phyloP scores from a whole-genome alignment of 30 jellyfish, hydroid and myxozoan genomes.

The Hydractinia echinata region DNA sequence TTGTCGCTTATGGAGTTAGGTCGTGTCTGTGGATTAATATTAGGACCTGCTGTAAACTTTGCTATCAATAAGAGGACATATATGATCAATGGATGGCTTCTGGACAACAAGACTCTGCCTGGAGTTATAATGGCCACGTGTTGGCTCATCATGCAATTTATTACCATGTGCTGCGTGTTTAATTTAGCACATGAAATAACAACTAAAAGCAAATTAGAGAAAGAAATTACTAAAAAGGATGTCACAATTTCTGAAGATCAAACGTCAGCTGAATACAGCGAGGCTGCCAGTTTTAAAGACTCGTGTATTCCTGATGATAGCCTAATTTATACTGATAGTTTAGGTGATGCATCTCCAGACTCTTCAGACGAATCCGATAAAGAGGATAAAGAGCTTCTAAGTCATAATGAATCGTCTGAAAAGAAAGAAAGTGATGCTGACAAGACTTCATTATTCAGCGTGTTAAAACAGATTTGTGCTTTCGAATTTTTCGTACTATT shows the following conservation, averaged over 20 bases:
- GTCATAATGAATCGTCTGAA: neutral
- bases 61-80: neutral
- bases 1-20: constrained; percentile 39
- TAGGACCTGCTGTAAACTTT: constrained; percentile 41
- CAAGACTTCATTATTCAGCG: too few relatives aligned
- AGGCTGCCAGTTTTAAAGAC: too few relatives aligned
- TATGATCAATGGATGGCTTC: constrained; percentile 16
- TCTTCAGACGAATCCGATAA: too few relatives aligned
- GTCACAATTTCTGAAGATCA: too few relatives aligned
- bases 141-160: constrained; percentile 33
- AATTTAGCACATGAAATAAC: constrained; percentile 13
- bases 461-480: neutral
- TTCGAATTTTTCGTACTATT: constrained; percentile 23
- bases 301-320: too few relatives aligned
- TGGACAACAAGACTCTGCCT: constrained; percentile 37
- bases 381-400: too few relatives aligned
- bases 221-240: neutral
- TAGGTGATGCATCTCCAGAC: too few relatives aligned
- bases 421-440: neutral
- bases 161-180: constrained; percentile 19
- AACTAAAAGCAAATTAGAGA: neutral
- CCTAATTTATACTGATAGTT: too few relatives aligned
- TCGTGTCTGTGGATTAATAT: constrained; percentile 43
- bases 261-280: too few relatives aligned
- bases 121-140: constrained; percentile 37